A percentile compares a stretch with the other conserved stretches of the same genome.
phyloP scores from a whole-genome alignment of 2,797 vertebrate genomes.

The Odontamblyopus rebecca region DNA sequence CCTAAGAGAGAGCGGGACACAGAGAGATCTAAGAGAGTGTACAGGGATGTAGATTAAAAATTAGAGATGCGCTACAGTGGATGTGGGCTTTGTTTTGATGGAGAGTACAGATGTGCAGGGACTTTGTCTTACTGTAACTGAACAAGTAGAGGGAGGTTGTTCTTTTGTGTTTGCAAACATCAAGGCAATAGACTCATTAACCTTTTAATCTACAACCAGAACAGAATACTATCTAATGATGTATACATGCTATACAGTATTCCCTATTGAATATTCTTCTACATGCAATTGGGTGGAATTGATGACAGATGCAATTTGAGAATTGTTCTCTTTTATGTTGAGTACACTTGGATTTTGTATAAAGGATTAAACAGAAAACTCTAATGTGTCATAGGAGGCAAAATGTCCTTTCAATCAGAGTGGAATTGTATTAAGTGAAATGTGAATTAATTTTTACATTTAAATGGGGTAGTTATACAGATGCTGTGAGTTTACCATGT shows the following conservation, averaged over 20 bases:
- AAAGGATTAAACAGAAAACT: background rate
- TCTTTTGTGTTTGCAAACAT: slow-evolving; percentile 24
- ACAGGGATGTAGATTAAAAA: slow-evolving; percentile 73
- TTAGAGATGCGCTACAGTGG: slow-evolving; percentile 55
- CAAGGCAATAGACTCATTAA: slow-evolving; percentile 36
- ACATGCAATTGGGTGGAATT: background rate
- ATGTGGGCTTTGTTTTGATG: slow-evolving; percentile 59
- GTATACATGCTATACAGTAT: background rate
- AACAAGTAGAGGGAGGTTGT: slow-evolving; percentile 48
- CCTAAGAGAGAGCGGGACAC: slow-evolving; percentile 49
- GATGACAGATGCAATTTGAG: background rate
- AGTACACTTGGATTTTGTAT: background rate
- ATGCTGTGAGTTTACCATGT: too few relatives aligned
- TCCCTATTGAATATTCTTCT: background rate
- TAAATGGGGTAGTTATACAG: too few relatives aligned
- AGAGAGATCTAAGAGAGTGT: slow-evolving; percentile 61
- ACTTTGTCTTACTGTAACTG: slow-evolving; percentile 54
- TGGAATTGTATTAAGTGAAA: background rate
- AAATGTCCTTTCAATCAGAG: background rate
- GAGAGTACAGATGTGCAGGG: slow-evolving; percentile 66
- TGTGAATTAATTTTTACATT: background rate
- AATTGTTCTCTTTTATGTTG: background rate
- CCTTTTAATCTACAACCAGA: slow-evolving; percentile 11
- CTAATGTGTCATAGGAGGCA: background rate
- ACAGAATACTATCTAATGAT: background rate